Conservation (phyloP, 2,113 vertebrate species). For the Dolichotis patagonum region DNA sequence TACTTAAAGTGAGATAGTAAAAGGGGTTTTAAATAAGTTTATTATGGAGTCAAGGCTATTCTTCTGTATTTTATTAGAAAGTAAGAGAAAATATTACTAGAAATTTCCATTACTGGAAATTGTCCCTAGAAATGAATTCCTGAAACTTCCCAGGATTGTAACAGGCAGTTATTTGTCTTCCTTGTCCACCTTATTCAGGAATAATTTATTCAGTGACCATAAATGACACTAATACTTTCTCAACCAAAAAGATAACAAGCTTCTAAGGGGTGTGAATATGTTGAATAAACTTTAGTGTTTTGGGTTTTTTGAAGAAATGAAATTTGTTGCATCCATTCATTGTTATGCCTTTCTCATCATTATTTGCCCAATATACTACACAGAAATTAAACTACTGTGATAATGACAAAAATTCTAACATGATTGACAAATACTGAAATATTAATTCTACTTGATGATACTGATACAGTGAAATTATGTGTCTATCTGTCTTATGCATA, state of each 20-base stretch:
- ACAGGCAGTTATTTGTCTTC: background rate
- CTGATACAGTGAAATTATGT: background rate
- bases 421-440: background rate
- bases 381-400: constrained; percentile 31
- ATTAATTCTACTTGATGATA: background rate
- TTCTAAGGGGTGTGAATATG: background rate
- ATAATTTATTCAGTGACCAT: background rate
- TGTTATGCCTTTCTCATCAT: background rate
- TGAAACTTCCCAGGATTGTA: background rate
- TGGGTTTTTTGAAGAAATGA: constrained; percentile 14
- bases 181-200: background rate
- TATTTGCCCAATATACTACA: background rate
- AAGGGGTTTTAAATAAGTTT: background rate
- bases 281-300: constrained; percentile 9
- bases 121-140: constrained; percentile 12
- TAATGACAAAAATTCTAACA: constrained; percentile 40
- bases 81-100: background rate
- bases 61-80: background rate
- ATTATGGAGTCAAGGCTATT: background rate
- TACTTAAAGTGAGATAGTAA: background rate
- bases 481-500: background rate
- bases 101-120: background rate
- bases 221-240: background rate
- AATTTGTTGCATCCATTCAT: background rate
- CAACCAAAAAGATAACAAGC: background rate